These are phyloP conservation scores for Upupa epops DNA, from an alignment of 2,113 vertebrate genomes.

Conservation along the genomic window DNA sequence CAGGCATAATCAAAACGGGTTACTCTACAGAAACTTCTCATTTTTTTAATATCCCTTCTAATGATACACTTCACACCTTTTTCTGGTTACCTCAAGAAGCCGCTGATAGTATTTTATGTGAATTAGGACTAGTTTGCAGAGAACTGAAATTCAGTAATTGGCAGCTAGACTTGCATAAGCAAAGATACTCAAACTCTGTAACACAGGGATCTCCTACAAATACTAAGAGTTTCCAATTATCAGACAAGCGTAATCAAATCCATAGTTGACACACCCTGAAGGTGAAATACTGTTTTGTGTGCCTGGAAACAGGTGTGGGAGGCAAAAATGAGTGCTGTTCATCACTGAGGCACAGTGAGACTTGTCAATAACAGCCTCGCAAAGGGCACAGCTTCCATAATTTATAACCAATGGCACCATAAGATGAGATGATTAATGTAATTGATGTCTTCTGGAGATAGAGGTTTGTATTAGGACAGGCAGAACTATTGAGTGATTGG, in stretches of 20 bases:
- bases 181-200: not conserved
- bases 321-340: not conserved
- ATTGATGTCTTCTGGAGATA: not conserved
- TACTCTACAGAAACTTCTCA: not conserved
- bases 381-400: not conserved
- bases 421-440: not conserved
- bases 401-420: not conserved
- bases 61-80: constrained; percentile 2
- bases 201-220: not conserved
- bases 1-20: not conserved
- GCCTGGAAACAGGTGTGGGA: not conserved
- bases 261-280: not conserved
- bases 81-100: constrained; percentile 37
- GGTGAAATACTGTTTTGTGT: constrained; percentile 17
- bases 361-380: not conserved
- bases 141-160: not conserved
- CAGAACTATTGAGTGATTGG: not conserved
- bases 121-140: not conserved
- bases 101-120: not conserved
- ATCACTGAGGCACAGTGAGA: not conserved
- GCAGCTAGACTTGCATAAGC: not conserved
- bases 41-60: not conserved
- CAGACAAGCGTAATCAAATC: not conserved
- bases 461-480: not conserved
- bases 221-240: not conserved